Evolutionary conservation across 2,113 vertebrate species (phyloP).

Genomic region (Cyrtonyx montezumae): DNA sequence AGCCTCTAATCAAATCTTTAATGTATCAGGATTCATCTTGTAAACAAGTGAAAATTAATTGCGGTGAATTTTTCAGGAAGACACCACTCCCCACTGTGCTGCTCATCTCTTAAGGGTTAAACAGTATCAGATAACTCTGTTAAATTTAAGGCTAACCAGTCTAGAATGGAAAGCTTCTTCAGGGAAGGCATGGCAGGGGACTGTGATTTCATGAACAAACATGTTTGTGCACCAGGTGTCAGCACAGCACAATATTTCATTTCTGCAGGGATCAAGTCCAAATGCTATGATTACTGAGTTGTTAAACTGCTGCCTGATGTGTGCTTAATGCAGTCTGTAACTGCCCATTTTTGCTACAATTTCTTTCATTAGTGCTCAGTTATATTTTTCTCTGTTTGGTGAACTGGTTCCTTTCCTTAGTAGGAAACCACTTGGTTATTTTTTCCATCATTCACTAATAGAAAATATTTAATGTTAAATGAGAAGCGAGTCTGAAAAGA

Average conservation of each 20-base stretch:
- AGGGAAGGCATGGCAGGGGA: accelerated
- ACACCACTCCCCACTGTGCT: neutral
- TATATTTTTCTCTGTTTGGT: neutral
- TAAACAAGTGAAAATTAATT: neutral
- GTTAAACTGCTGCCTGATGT: neutral
- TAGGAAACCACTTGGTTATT: neutral
- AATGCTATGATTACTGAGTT: neutral
- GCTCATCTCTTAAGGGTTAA: neutral
- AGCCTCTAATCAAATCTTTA: neutral
- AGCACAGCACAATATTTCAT: neutral
- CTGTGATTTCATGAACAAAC: neutral
- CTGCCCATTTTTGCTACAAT: neutral
- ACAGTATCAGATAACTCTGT: neutral
- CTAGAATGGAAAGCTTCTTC: neutral
- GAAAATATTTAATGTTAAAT: neutral
- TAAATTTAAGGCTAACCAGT: neutral
- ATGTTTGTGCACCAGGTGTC: slow-evolving; percentile 41
- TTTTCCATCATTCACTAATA: neutral
- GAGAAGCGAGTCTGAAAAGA: neutral
- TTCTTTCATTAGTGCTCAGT: neutral
- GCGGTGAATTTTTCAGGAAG: accelerated
- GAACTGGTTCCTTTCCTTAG: neutral
- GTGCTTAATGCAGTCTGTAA: neutral
- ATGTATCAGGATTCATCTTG: neutral
- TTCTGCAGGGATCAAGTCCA: neutral